These are phyloP conservation scores for Saxidomus purpurata DNA, from an alignment of 1,140 invertebrate species.

Conservation along the genomic window DNA sequence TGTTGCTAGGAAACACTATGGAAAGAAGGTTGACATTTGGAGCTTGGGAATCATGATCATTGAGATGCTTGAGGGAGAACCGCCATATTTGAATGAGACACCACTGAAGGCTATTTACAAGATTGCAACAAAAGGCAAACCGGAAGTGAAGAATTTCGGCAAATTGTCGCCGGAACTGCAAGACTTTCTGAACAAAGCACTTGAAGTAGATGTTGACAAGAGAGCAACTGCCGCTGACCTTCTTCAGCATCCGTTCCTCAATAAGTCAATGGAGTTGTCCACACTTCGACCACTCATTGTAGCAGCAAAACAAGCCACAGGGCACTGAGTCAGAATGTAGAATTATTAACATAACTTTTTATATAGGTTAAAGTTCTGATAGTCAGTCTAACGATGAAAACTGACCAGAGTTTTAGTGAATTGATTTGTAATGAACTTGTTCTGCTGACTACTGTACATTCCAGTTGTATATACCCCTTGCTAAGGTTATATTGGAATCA, in stretches of 20 bases:
- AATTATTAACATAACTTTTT: too few relatives aligned
- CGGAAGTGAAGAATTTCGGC: constrained; percentile 94
- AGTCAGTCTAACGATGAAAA: too few relatives aligned
- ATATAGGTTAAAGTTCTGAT: too few relatives aligned
- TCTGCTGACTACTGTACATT: too few relatives aligned
- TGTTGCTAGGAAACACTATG: constrained; percentile 85
- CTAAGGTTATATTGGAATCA: too few relatives aligned
- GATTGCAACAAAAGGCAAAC: constrained; percentile 89
- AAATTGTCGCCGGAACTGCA: constrained; percentile 97
- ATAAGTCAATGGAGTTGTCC: constrained; percentile 96
- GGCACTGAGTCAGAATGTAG: constrained; percentile 67
- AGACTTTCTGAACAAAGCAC: constrained; percentile 98
- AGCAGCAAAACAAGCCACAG: constrained; percentile 96
- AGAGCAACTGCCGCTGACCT: constrained; percentile 95
- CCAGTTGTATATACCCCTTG: too few relatives aligned
- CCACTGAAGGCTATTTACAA: constrained; percentile 90
- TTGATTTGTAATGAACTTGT: too few relatives aligned
- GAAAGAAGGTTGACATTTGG: constrained; percentile 86
- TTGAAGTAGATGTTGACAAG: constrained; percentile 98
- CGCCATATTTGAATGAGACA: constrained; percentile 86
- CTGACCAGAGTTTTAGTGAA: too few relatives aligned
- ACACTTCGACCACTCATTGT: constrained; percentile 98
- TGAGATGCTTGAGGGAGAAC: constrained; percentile 87
- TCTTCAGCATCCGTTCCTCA: constrained; percentile 98
- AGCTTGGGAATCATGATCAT: constrained; percentile 86